A percentile compares a stretch with the other conserved stretches of the same genome.
phyloP scores from a whole-genome alignment of 2,113 vertebrate species.

The Rhagologus leucostigma region DNA sequence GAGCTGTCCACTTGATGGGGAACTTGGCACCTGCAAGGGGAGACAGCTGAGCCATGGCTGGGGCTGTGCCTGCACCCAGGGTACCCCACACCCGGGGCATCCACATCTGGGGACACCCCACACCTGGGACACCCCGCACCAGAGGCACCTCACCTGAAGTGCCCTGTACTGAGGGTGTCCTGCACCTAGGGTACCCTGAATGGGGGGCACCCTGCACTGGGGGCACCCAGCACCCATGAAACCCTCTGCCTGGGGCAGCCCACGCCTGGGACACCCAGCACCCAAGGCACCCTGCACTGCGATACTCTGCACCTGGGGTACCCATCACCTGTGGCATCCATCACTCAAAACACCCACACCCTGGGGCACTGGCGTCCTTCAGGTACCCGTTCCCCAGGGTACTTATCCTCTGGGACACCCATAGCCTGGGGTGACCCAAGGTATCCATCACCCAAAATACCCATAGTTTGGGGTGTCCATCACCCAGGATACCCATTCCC shows the following conservation, averaged over 20 bases:
- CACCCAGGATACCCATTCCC: not conserved
- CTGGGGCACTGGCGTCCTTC: not conserved
- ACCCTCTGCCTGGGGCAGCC: not conserved
- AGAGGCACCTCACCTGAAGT: not conserved
- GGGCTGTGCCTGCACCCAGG: not conserved
- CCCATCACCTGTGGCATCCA: not conserved
- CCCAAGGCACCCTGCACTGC: not conserved
- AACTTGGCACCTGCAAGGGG: slow-evolving; percentile 89
- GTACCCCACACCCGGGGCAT: not conserved
- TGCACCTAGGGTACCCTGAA: not conserved
- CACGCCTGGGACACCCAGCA: not conserved
- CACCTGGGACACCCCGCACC: not conserved
- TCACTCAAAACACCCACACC: not conserved
- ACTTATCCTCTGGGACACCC: no score
- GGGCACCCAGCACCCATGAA: no score
- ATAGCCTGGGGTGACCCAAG: not conserved
- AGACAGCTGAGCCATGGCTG: not conserved
- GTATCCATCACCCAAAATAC: not conserved
- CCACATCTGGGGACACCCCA: not conserved
- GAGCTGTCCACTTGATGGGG: slow-evolving; percentile 98
- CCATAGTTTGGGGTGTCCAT: not conserved
- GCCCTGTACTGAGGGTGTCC: not conserved
- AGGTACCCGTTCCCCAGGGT: fast-evolving
- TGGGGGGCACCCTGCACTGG: fast-evolving
- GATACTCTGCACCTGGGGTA: fast-evolving